phyloP scores from a whole-genome alignment of 2,113 vertebrate genomes.

The Boleophthalmus pectinirostris region DNA sequence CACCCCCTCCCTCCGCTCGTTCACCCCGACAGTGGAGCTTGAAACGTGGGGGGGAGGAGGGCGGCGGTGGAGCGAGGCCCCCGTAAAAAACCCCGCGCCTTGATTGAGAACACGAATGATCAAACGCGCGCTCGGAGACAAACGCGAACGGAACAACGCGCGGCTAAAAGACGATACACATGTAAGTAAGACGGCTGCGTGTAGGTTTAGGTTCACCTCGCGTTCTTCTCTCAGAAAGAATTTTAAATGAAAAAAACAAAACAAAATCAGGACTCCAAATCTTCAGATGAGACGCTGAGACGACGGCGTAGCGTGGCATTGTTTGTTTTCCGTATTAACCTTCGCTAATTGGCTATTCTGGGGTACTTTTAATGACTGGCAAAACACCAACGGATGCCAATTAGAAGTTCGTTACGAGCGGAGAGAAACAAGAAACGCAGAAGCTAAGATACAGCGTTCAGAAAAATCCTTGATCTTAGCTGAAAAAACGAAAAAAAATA shows the following conservation, averaged over 20 bases:
- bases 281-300: constrained; percentile 62
- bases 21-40: constrained; percentile 33
- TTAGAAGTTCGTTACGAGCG: constrained; percentile 74
- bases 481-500: constrained; percentile 36
- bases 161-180: too few relatives aligned
- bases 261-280: constrained; percentile 61
- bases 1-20: constrained; percentile 59
- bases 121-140: constrained; percentile 65
- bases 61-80: constrained; percentile 61
- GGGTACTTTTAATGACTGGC: constrained; percentile 79
- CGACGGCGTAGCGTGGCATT: constrained; percentile 42
- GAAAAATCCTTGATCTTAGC: constrained; percentile 75
- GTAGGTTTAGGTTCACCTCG: constrained; percentile 58
- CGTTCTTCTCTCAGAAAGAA: constrained; percentile 73
- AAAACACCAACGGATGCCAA: constrained; percentile 68
- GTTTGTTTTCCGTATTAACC: constrained; percentile 77
- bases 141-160: constrained; percentile 63
- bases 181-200: constrained; percentile 41
- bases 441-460: not conserved
- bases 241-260: constrained; percentile 68
- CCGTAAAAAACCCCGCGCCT: constrained; percentile 61
- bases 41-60: constrained; percentile 61
- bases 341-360: constrained; percentile 81
- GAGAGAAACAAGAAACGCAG: constrained; percentile 46
- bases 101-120: constrained; percentile 77